A percentile compares a stretch with the other conserved stretches of the same genome.
phyloP scores from a whole-genome alignment of 2,797 vertebrate genomes.

The Paratrypauchen microcephalus region DNA sequence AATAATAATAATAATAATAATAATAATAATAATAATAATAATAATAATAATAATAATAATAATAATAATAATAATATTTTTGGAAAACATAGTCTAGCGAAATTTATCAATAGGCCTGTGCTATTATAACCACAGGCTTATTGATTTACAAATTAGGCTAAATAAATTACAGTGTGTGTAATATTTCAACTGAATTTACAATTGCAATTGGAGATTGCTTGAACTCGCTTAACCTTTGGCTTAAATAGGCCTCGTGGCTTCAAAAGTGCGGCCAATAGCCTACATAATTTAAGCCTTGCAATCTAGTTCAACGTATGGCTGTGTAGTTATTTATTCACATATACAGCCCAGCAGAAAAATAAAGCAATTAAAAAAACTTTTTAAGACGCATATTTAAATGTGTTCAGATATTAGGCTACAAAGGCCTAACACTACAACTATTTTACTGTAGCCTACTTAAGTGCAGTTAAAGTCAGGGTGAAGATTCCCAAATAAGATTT shows the following conservation, averaged over 20 bases:
- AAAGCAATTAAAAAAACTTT: not conserved
- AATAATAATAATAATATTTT: not conserved
- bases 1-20: constrained; percentile 15
- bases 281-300: not conserved
- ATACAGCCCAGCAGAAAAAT: not conserved
- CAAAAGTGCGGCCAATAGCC: not conserved
- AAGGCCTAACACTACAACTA: no score
- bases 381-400: no score
- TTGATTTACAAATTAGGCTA: no score
- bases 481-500: no score
- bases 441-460: no score
- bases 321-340: not conserved
- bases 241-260: not conserved
- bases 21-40: constrained; percentile 23
- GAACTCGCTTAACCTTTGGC: not conserved
- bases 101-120: not conserved
- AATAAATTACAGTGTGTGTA: not conserved
- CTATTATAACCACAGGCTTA: no score
- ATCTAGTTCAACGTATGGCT: not conserved
- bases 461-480: no score
- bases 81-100: not conserved
- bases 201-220: not conserved
- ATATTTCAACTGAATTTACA: not conserved
- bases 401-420: no score
- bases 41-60: constrained; percentile 11